Percentiles rank a stretch among this genome's conserved stretches.
Evolutionary conservation across 2,888 invertebrate genomes (phyloP).

Genomic region (Lithosia quadra): DNA sequence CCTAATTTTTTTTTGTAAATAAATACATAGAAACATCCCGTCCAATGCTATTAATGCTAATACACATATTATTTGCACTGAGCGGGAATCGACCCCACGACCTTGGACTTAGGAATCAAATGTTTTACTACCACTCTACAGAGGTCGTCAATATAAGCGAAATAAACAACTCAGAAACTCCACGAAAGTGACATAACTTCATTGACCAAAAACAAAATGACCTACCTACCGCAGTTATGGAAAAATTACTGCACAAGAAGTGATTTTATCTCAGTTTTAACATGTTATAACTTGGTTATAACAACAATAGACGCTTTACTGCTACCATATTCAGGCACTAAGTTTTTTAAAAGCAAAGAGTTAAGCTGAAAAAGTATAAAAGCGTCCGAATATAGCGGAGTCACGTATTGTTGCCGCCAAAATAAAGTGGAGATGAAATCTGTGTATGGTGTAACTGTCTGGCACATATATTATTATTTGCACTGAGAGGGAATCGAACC

Average conservation of each 20-base stretch:
- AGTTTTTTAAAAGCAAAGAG: constrained; percentile 69
- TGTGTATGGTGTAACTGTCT: constrained; percentile 73
- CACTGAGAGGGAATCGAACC: no score
- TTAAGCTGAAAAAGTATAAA: constrained; percentile 51
- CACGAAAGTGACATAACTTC: neutral
- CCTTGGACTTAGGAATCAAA: no score
- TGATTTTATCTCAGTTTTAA: constrained; percentile 38
- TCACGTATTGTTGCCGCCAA: constrained; percentile 81
- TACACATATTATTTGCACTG: no score
- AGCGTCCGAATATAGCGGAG: constrained; percentile 70
- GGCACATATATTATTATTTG: no score
- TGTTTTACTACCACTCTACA: no score
- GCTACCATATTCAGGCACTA: constrained; percentile 61
- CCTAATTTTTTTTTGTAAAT: no score
- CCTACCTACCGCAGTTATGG: neutral
- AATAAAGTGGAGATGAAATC: constrained; percentile 81
- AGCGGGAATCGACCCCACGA: no score
- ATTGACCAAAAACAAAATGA: neutral
- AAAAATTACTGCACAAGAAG: constrained; percentile 4
- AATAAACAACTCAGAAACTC: neutral
- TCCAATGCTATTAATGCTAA: no score
- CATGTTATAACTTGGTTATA: constrained; percentile 38
- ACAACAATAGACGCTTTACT: constrained; percentile 72
- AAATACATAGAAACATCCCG: no score
- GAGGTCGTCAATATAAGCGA: no score